Base-by-base conservation (phyloP, 1,140 invertebrate genomes). In the Diploscapter pachys region DNA sequence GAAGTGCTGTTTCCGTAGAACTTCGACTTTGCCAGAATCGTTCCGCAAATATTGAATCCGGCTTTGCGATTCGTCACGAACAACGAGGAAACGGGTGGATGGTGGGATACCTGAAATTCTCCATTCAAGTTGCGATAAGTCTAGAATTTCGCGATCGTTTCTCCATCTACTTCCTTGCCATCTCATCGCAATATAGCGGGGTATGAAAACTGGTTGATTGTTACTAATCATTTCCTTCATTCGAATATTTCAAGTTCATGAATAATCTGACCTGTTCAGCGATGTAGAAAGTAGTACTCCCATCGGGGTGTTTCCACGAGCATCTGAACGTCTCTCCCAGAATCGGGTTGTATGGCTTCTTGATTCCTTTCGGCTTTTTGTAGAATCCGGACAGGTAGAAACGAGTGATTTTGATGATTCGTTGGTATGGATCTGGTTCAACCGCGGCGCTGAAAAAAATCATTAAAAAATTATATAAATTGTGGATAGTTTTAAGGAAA, bases 51-150 rank as follows among this genome's bases (percentile, higher is more conserved):
- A 73, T 92, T 92, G 86, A 92, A 96, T 9, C 94, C 94, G 85
- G 96, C 94, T 87, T 94, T 92, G 70, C 94, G 90, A 86, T 97
- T 97, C 2, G 93, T 93, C 3, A 96, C 92, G 86, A 96, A 95
- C 84, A 96, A 94, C 1, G 93, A 93, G 52, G 94, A 94, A 4
- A 97, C 90, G 3, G 94, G 94, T 31, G 94, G 94, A 89, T 96
- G 94, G 87, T 97, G 94, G 2, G 94, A 96, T 0, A 96, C 91
- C 91, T 89, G 78, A 4, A 81, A 82, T 31, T 72, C 9, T 0
- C 0, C 31, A 31, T 31, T 31, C 31, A 31, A 31, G 31, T 1
- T 31, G 31, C 31, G 31, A 31, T 31, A 31, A 31, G 31, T 31
- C 31, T 31, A 31, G 31, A 31, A 31, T 31, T 31, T 31, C 31